phyloP scores from a whole-genome alignment of 2,797 vertebrate species.

The Takifugu rubripes region DNA sequence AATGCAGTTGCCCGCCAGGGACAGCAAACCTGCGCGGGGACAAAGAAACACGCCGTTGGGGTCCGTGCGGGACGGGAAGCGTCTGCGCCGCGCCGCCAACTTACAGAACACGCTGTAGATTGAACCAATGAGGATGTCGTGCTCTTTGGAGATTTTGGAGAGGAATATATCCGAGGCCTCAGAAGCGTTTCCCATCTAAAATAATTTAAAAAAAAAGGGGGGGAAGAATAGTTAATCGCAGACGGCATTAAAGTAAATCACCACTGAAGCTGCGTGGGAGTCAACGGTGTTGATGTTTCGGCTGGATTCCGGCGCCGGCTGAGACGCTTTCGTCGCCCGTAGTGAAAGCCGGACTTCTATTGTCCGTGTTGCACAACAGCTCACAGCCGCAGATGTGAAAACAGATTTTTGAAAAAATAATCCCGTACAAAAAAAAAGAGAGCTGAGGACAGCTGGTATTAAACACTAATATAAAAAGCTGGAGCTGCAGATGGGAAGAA shows the following conservation, averaged over 20 bases:
- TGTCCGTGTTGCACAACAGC: conserved; percentile 9
- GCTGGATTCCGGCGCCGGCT: neutral
- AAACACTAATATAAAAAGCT: conserved; percentile 22
- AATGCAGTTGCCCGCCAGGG: conserved; percentile 77
- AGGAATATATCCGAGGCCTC: conserved; percentile 66
- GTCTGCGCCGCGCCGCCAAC: conserved; percentile 25
- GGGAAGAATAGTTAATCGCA: neutral
- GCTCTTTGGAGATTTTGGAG: conserved; percentile 79
- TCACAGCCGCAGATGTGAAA: conserved; percentile 14
- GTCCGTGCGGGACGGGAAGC: too few species aligned
- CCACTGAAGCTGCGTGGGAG: too few species aligned
- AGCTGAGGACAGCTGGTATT: conserved; percentile 22
- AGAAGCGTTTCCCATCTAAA: conserved; percentile 83
- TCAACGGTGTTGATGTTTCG: too few species aligned
- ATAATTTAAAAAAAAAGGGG: neutral
- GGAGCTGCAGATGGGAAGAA: conserved; percentile 38
- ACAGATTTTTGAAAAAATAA: conserved; percentile 22
- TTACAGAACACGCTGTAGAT: conserved; percentile 82
- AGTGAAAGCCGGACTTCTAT: neutral
- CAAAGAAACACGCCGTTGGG: neutral
- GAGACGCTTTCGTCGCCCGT: neutral
- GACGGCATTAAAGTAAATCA: neutral
- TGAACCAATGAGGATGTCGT: conserved; percentile 81
- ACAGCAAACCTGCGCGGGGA: conserved; percentile 69
- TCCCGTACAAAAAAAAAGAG: conserved; percentile 16